Evolutionary conservation across 2,888 invertebrate genomes (phyloP).

Genomic region (Electrophaes corylata): DNA sequence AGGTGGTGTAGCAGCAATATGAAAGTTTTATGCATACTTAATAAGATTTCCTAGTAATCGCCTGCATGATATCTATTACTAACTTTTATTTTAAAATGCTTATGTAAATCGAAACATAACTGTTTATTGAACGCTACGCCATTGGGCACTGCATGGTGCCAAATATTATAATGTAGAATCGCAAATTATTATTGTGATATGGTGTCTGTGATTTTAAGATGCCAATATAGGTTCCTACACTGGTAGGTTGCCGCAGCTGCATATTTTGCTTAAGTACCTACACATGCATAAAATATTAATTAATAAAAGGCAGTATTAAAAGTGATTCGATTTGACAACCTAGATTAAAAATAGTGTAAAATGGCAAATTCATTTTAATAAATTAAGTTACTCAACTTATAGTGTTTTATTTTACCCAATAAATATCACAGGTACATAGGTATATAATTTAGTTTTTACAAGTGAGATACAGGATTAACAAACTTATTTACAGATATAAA

Average conservation of each 20-base stretch:
- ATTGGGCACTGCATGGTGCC: conserved; percentile 25
- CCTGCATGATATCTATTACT: neutral
- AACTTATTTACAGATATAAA: conserved; percentile 48
- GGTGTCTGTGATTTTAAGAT: conserved; percentile 31
- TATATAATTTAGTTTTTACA: neutral
- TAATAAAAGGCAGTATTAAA: conserved; percentile 29
- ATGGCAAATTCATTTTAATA: conserved; percentile 27
- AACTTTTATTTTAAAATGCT: conserved; percentile 1
- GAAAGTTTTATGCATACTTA: no score
- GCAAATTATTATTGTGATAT: conserved; percentile 10
- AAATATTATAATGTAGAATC: conserved; percentile 20
- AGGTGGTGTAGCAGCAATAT: no score
- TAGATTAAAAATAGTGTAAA: conserved; percentile 32
- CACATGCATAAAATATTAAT: conserved; percentile 13
- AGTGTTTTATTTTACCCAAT: conserved; percentile 28
- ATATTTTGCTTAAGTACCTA: conserved; percentile 10
- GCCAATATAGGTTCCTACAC: conserved; percentile 27
- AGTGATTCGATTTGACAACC: conserved; percentile 19
- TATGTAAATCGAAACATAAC: neutral
- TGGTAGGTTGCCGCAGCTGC: neutral
- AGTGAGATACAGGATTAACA: neutral
- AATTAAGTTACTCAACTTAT: conserved; percentile 22
- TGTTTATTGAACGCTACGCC: conserved; percentile 3
- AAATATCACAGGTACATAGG: neutral
- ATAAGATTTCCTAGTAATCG: neutral